A percentile compares a stretch with the other conserved stretches of the same genome.
These are phyloP conservation scores for Phainopepla nitens DNA, from an alignment of 2,113 vertebrate species.

Conservation along the genomic window DNA sequence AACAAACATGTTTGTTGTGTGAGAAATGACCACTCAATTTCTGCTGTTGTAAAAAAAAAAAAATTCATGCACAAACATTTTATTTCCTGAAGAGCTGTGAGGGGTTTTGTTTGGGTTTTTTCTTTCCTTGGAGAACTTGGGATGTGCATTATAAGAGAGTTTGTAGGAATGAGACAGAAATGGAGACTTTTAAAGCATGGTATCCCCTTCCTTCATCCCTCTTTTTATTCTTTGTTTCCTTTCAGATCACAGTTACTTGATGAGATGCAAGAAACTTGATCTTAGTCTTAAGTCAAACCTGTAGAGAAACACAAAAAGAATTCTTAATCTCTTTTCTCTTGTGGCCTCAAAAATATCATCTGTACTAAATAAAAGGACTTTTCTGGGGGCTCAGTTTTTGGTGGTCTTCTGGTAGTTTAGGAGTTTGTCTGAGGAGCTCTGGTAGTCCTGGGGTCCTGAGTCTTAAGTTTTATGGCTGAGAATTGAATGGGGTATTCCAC, in stretches of 20 bases:
- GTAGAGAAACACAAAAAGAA: neutral
- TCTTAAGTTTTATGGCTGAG: neutral
- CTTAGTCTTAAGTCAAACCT: neutral
- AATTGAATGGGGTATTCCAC: neutral
- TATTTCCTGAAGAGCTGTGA: neutral
- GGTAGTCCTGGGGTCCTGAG: neutral
- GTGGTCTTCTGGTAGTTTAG: neutral
- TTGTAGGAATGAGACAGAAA: neutral
- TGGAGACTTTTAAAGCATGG: neutral
- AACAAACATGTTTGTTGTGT: rapidly evolving
- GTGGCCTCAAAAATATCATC: neutral
- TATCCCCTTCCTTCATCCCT: neutral
- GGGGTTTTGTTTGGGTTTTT: neutral
- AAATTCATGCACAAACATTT: neutral
- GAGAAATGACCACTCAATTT: neutral
- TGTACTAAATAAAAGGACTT: neutral
- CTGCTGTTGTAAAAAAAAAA: neutral
- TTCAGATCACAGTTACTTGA: neutral
- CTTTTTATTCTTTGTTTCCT: neutral
- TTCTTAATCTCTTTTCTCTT: neutral
- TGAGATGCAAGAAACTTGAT: neutral
- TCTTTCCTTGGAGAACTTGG: neutral
- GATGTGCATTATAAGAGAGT: neutral
- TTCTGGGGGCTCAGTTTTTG: rapidly evolving
- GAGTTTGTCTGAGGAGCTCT: neutral